phyloP scores from a whole-genome alignment of 2,797 vertebrate species.

The Coluber constrictor region DNA sequence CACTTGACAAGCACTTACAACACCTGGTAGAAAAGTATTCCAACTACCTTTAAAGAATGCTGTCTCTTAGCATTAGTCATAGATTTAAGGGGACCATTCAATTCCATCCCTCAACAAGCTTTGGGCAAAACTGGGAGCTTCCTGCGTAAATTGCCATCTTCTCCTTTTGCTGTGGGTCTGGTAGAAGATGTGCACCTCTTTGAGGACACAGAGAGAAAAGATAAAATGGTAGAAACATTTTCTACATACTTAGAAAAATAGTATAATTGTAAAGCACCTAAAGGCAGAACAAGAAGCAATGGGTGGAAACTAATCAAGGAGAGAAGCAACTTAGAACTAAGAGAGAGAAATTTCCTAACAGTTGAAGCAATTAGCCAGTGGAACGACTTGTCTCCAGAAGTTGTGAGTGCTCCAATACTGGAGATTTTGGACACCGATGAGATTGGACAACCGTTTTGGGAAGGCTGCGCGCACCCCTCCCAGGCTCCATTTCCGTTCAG shows the following conservation, averaged over 20 bases:
- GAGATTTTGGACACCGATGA: background rate
- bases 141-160: background rate
- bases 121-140: background rate
- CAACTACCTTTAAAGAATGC: background rate
- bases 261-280: background rate
- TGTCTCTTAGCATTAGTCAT: background rate
- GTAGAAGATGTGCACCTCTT: background rate
- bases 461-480: too few species aligned
- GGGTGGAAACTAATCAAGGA: background rate
- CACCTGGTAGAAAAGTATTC: background rate
- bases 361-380: background rate
- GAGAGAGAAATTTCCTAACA: too few species aligned
- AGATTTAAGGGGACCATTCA: background rate
- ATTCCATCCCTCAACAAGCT: background rate
- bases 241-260: background rate
- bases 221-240: background rate
- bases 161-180: background rate
- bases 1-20: background rate
- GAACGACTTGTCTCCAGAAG: background rate
- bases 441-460: too few species aligned
- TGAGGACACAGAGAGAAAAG: background rate
- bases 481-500: background rate
- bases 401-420: background rate
- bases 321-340: background rate
- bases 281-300: background rate